Base-by-base conservation (phyloP, 2,888 invertebrate genomes). In the Pseudolycoriella hygida region DNA sequence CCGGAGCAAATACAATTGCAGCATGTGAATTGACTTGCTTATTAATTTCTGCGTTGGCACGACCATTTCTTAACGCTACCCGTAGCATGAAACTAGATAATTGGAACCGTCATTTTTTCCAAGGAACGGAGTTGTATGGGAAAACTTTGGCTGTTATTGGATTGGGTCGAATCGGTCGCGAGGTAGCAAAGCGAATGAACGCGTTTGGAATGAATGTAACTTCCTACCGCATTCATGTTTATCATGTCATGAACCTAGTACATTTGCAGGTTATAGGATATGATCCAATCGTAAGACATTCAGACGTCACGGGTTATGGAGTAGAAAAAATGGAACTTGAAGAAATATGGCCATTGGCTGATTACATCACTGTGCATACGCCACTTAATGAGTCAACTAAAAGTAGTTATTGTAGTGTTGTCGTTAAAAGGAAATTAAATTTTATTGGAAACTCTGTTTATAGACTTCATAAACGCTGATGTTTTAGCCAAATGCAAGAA, bases 11-110 rank as follows among this genome's bases (percentile, higher is more conserved):
- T 66, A 93, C 96, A 3, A 76, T 94, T 55, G 93, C 93, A 57
- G 97, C 97, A 6, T 94, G 94, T 56, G 97, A 98, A 68, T 71
- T 96, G 59, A 97, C 97, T 0, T 97, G 97, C 67, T 76, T 85
- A 11, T 68, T 97, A 60, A 83, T 92, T 54, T 74, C 86, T 50
- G 71, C 81, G 40, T 67, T 94, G 53, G 80, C 93, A 1, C 74
- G 96, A 42, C 80, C 85, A 58, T 77, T 94, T 44, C 78, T 83
- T 4, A 81, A 82, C 43, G 93, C 87, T 1, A 81, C 81, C 17
- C 74, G 78, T 5, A 85, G 90, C 4, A 71, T 98, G 66, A 86
- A 83, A 57, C 83, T 77, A 43, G 92, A 90, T 10, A 76, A 82
- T 51, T 98, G 98, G 98, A 92, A 94, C 58, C 71, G 97, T 46